Evolutionary conservation across 1,140 invertebrate genomes (phyloP), one percentile per base, ranked within the genome.

Genomic region (Elymnias hypermnestra): DNA sequence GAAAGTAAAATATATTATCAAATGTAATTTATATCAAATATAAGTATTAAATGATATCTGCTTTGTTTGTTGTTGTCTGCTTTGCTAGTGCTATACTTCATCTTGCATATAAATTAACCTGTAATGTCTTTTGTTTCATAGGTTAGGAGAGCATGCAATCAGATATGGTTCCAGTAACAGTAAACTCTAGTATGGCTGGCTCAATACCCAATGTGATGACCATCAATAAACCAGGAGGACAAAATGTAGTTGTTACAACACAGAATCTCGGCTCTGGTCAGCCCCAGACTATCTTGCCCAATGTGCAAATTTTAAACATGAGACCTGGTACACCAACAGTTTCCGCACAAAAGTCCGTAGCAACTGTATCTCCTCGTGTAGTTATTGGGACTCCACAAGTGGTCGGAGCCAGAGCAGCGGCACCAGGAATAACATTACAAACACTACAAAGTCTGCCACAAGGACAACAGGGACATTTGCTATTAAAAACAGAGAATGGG

Each of bases 401-500:
- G 84, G 91, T 95, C 55, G 92, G 92, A 45, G 88, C 93, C 13
- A 88, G 95, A 73, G 91, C 94, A 48, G 92, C 94, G 63, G 89
- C 90, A 68, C 92, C 93, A 66, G 92, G 91, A 76, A 94, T 96
- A 87, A 94, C 94, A 53, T 89, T 96, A 72, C 92, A 96, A 90
- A 91, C 92, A 78, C 88, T 94, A 55, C 94, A 93, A 87, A 92
- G 90, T 75, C 90, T 94, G 61, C 93, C 91, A 87, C 91, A 91
- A 68, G 95, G 92, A 77, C 93, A 92, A 86, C 94, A 91, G 78
- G 93, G 93, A 66, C 94, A 95, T 87, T 88, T 97, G 66, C 89
- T 97, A 58, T 87, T 98, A 68, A 97, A 97, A 88, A 97, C 96
- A 72, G 96, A 98, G 88, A 97, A 95, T 90, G 97, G 96, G 56